Conservation (phyloP, 2,888 invertebrate genomes). For the Amblyteles armatorius region DNA sequence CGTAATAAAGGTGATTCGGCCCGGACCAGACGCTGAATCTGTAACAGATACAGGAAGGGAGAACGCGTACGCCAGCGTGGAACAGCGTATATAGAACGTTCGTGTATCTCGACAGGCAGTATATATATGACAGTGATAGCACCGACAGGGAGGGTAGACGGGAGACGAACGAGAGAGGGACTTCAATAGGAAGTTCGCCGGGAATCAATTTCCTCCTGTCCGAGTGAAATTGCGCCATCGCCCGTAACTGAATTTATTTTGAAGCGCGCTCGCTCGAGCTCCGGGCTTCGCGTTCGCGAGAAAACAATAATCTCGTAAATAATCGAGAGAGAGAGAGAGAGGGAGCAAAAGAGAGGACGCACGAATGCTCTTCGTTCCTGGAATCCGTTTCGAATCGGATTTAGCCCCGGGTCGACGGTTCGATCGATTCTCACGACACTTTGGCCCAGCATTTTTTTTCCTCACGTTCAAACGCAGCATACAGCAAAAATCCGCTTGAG, state of each 20-base stretch:
- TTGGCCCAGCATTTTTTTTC: not conserved
- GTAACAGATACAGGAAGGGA: slow-evolving; percentile 2
- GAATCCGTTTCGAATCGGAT: slow-evolving; percentile 49
- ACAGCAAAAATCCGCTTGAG: not conserved
- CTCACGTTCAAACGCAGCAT: not conserved
- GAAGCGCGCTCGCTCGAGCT: slow-evolving; percentile 46
- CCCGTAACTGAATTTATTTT: slow-evolving; percentile 73
- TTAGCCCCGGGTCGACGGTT: not conserved
- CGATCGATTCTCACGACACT: slow-evolving; percentile 39
- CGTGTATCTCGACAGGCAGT: slow-evolving; percentile 13
- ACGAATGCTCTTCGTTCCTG: slow-evolving; percentile 48
- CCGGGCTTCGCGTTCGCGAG: slow-evolving; percentile 31
- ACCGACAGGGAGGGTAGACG: not conserved
- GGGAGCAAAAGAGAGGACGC: slow-evolving; percentile 31
- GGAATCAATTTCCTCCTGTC: slow-evolving; percentile 74
- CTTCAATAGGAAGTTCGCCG: slow-evolving; percentile 70
- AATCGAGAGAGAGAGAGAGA: slow-evolving; percentile 53
- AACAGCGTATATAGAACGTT: not conserved
- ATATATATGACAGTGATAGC: slow-evolving; percentile 5
- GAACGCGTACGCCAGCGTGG: not conserved
- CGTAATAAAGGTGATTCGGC: slow-evolving; percentile 15
- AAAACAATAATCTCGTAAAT: slow-evolving; percentile 69
- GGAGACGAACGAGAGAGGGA: slow-evolving; percentile 25
- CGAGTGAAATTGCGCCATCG: slow-evolving; percentile 65
- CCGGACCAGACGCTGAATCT: slow-evolving; percentile 31